phyloP scores from a whole-genome alignment of 1,140 invertebrate species.

The Gryon sp. region DNA sequence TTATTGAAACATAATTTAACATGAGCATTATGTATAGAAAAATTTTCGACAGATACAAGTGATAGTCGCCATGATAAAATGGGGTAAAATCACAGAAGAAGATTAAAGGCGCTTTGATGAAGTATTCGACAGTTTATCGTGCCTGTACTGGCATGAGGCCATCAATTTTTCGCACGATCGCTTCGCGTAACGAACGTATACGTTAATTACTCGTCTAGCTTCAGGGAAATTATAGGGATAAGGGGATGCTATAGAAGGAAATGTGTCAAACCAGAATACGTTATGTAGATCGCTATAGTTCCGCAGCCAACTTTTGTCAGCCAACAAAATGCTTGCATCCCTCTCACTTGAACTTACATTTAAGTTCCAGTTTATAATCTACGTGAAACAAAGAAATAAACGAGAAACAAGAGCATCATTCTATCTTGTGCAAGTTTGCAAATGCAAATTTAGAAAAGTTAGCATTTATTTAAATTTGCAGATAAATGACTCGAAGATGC shows the following conservation, averaged over 20 bases:
- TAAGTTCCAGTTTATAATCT: constrained; percentile 13
- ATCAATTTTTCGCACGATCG: constrained; percentile 67
- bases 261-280: constrained; percentile 42
- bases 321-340: background rate
- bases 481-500: constrained; percentile 52
- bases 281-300: constrained; percentile 46
- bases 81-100: constrained; percentile 62
- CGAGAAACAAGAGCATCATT: background rate
- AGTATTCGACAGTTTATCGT: constrained; percentile 63
- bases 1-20: too few relatives aligned
- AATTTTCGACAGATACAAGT: too few relatives aligned
- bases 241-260: constrained; percentile 47
- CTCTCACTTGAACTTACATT: background rate
- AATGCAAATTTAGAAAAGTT: constrained; percentile 45
- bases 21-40: too few relatives aligned
- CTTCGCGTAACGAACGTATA: constrained; percentile 63
- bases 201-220: constrained; percentile 65
- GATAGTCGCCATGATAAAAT: constrained; percentile 31
- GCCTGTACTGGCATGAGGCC: constrained; percentile 52
- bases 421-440: constrained; percentile 20
- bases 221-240: constrained; percentile 61
- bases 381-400: background rate
- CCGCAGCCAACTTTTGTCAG: constrained; percentile 16
- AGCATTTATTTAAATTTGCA: constrained; percentile 37
- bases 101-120: constrained; percentile 63